phyloP scores from a whole-genome alignment of 2,797 vertebrate species.

The Uromys caudimaculatus region DNA sequence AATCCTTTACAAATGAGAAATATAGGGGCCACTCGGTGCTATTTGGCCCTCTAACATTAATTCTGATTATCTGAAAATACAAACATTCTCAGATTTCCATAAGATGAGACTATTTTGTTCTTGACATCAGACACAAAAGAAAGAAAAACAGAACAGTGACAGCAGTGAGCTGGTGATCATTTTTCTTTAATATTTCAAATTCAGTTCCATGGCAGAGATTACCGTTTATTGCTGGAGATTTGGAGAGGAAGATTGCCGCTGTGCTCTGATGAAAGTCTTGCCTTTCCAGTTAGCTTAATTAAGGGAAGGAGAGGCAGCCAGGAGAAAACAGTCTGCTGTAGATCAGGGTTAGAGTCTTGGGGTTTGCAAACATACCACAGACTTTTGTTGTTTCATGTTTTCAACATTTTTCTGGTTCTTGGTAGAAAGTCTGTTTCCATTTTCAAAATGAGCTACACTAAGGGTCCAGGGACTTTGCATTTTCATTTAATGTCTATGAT shows the following conservation, averaged over 20 bases:
- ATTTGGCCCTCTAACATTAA: constrained; percentile 89
- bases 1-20: constrained; percentile 88
- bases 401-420: constrained; percentile 79
- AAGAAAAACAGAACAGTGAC: constrained; percentile 89
- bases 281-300: constrained; percentile 87
- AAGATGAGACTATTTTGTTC: constrained; percentile 89
- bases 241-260: constrained; percentile 84
- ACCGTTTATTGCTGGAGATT: constrained; percentile 85
- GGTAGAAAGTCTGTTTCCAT: constrained; percentile 67
- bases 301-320: constrained; percentile 68
- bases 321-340: constrained; percentile 87
- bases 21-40: constrained; percentile 82
- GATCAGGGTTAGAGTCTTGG: constrained; percentile 85
- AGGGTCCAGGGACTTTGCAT: constrained; percentile 67
- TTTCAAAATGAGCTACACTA: constrained; percentile 78
- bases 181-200: constrained; percentile 89
- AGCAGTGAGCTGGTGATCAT: constrained; percentile 87
- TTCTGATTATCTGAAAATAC: constrained; percentile 90
- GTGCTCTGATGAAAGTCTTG: constrained; percentile 85
- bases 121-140: constrained; percentile 89
- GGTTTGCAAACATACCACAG: constrained; percentile 79
- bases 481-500: constrained; percentile 48
- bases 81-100: constrained; percentile 87
- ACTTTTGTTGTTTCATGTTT: constrained; percentile 83
- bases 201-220: constrained; percentile 85